phyloP scores from a whole-genome alignment of 2,888 invertebrate species.

The Rhagium mordax region DNA sequence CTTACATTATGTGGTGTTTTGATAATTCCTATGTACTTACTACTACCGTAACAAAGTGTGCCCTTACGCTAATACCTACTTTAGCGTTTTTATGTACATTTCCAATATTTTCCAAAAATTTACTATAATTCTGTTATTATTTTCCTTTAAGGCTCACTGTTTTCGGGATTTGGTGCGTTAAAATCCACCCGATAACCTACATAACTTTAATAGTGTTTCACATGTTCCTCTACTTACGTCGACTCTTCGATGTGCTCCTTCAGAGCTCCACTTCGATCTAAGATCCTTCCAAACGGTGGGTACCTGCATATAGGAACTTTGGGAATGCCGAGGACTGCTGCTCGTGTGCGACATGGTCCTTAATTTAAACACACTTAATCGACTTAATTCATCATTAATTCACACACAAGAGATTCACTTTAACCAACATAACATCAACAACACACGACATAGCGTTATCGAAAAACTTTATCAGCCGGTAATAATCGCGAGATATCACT shows the following conservation, averaged over 20 bases:
- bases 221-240: conserved; percentile 25
- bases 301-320: conserved; percentile 57
- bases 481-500: not conserved
- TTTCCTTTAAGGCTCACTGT: no score
- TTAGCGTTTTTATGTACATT: no score
- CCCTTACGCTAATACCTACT: no score
- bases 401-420: not conserved
- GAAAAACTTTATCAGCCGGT: not conserved
- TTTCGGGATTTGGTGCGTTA: no score
- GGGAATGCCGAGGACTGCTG: conserved; percentile 37
- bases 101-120: no score
- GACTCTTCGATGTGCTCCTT: conserved; percentile 49
- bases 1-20: no score
- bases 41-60: no score
- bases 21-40: no score
- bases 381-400: conserved; percentile 8
- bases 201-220: no score
- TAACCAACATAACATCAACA: conserved; percentile 2
- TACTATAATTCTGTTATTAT: no score
- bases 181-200: no score
- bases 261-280: conserved; percentile 55
- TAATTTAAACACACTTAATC: not conserved
- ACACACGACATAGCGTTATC: not conserved
- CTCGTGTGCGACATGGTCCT: conserved; percentile 53
- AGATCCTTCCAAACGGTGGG: conserved; percentile 61